Percentiles rank a stretch among this genome's conserved stretches.
Evolutionary conservation across 2,113 vertebrate species (phyloP).

Genomic region (Ailurus styani): DNA sequence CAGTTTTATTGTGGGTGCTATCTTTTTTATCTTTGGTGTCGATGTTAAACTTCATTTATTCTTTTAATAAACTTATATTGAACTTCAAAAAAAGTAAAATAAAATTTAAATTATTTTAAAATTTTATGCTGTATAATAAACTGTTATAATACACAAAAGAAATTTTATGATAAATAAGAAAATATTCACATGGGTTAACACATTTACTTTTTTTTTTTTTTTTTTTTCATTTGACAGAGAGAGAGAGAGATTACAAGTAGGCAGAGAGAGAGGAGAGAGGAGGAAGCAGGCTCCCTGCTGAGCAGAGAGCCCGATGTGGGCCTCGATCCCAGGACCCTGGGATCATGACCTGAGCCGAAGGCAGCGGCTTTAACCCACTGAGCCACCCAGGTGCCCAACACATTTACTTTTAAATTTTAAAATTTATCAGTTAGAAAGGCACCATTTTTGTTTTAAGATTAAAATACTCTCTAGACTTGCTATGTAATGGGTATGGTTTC

Average conservation of each 20-base stretch:
- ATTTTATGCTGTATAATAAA: not conserved
- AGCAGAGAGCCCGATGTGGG: no score
- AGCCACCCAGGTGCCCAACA: no score
- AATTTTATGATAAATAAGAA: not conserved
- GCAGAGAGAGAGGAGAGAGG: no score
- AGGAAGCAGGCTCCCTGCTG: no score
- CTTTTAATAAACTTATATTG: not conserved
- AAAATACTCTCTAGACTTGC: not conserved
- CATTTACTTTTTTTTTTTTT: not conserved
- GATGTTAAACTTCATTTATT: not conserved
- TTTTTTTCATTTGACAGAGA: no score
- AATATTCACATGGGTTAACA: not conserved
- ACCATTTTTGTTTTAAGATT: not conserved
- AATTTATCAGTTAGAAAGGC: not conserved
- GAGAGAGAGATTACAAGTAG: no score
- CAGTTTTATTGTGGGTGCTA: not conserved
- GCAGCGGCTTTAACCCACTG: no score
- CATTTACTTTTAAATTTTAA: not conserved
- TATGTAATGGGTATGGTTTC: not conserved
- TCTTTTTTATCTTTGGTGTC: not conserved
- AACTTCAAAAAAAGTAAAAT: not conserved
- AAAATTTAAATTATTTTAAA: not conserved
- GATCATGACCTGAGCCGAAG: no score
- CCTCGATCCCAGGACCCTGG: no score
- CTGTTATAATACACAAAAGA: not conserved